Evolutionary conservation across 2,797 vertebrate species (phyloP).

Genomic region (Neostethus bicornis): DNA sequence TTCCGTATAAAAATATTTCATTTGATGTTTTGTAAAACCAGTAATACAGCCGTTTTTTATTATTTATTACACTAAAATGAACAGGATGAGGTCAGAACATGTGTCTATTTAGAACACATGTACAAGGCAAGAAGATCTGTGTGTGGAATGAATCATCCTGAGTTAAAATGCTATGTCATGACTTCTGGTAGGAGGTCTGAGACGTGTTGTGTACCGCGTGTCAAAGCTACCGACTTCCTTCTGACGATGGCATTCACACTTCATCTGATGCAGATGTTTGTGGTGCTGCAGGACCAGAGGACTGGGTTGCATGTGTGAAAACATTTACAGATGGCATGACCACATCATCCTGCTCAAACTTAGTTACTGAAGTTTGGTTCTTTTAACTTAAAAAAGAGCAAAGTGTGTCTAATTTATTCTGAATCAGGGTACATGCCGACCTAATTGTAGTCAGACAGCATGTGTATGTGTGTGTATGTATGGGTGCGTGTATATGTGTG

Average conservation of each 20-base stretch:
- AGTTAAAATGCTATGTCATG: not conserved
- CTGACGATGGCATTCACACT: not conserved
- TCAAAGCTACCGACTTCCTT: not conserved
- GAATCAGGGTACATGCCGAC: conserved; percentile 32
- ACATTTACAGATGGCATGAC: too few species aligned
- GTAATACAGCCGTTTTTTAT: too few species aligned
- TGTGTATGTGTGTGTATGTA: conserved; percentile 37
- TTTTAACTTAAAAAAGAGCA: conserved; percentile 3
- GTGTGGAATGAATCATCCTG: not conserved
- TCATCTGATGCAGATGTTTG: not conserved
- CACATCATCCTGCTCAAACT: too few species aligned
- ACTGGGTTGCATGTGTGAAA: too few species aligned
- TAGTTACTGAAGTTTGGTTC: not conserved
- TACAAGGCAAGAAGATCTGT: not conserved
- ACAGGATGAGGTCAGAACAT: not conserved
- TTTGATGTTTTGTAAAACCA: too few species aligned
- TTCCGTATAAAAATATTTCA: too few species aligned
- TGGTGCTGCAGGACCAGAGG: not conserved
- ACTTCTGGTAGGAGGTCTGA: not conserved
- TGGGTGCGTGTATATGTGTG: conserved; percentile 49
- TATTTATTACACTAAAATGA: not conserved
- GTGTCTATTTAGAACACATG: not conserved
- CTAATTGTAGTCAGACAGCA: conserved; percentile 21
- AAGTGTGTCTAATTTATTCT: conserved; percentile 8
- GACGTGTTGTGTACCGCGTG: not conserved